A percentile compares a stretch with the other conserved stretches of the same genome.
Evolutionary conservation across 2,113 vertebrate genomes (phyloP).

Genomic region (Ibidorhyncha struthersii): DNA sequence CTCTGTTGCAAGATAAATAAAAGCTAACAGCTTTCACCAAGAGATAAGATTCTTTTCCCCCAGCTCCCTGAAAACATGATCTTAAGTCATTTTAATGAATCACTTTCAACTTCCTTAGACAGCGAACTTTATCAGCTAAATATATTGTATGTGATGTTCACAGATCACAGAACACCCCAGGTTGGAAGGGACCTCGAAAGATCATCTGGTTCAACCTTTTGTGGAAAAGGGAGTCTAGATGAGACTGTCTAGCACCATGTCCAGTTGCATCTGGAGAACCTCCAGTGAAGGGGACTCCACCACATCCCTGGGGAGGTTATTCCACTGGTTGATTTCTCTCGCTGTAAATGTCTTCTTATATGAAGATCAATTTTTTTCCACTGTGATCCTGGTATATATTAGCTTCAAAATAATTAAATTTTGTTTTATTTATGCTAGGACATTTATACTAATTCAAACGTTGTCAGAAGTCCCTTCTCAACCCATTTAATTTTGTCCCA

Average conservation of each 20-base stretch:
- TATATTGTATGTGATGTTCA: not conserved
- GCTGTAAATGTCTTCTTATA: not conserved
- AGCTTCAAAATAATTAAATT: not conserved
- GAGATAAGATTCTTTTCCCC: not conserved
- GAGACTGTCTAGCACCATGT: too few species aligned
- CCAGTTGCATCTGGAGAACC: not conserved
- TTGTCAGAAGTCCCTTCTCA: not conserved
- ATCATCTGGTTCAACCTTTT: not conserved
- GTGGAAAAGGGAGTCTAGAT: not conserved
- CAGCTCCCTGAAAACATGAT: not conserved
- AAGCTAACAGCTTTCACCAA: not conserved
- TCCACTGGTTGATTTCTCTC: not conserved
- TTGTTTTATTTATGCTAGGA: not conserved
- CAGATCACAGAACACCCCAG: not conserved
- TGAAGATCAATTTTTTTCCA: not conserved
- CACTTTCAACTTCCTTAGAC: not conserved
- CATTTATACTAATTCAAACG: not conserved
- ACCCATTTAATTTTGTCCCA: not conserved
- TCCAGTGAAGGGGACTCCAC: not conserved
- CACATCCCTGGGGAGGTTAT: not conserved
- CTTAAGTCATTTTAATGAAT: not conserved
- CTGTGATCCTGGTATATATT: not conserved
- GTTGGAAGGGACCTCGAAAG: not conserved
- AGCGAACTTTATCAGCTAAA: not conserved
- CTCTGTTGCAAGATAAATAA: not conserved